Base-by-base conservation (phyloP, 2,888 invertebrate genomes). In the Athalia rosae region DNA sequence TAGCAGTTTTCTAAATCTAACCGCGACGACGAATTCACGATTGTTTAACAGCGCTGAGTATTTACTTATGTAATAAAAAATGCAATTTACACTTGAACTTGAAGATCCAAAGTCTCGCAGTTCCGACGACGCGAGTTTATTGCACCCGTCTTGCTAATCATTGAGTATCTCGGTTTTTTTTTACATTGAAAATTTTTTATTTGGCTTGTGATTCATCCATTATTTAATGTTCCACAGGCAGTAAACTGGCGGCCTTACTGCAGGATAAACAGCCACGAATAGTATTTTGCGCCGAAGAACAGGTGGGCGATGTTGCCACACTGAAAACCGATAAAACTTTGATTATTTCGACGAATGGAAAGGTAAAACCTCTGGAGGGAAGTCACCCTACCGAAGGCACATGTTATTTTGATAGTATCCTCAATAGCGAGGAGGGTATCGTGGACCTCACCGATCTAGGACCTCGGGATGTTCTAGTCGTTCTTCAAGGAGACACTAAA, bases 401-500 rank as follows among this genome's bases (percentile, higher is more conserved):
- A 58, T 43, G 48, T 47, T 48, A 48, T 13, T 74, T 61, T 50
- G 47, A 74, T 41, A 62, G 61, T 48, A 74, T 74, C 50, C 61
- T 74, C 48, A 74, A 74, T n/a, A 61, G 61, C 13, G 74, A 77
- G 45, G 77, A 77, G 50, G 67, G 67, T 41, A 77, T 77, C 41
- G 61, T 67, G 6, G 77, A 77, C 59, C 56, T 77, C 9, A 77
- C 48, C n/a, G 74, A 77, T 28, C 28, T 9, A 1, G 64, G 43
- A 47, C 77, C 77, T 28, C 67, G 56, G n/a, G 59, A 77, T 41
- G n/a, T 69, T 61, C 59, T 77, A 15, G 59, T 77, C n/a, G 13
- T 69, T 66, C 67, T 77, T 48, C 67, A 63, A 43, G 64, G 59
- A 56, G 47, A 69, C 6, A 47, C 15, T 15, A 50, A 41, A n/a